Conservation (phyloP, 1,140 invertebrate genomes). For the Pararge aegeria region DNA sequence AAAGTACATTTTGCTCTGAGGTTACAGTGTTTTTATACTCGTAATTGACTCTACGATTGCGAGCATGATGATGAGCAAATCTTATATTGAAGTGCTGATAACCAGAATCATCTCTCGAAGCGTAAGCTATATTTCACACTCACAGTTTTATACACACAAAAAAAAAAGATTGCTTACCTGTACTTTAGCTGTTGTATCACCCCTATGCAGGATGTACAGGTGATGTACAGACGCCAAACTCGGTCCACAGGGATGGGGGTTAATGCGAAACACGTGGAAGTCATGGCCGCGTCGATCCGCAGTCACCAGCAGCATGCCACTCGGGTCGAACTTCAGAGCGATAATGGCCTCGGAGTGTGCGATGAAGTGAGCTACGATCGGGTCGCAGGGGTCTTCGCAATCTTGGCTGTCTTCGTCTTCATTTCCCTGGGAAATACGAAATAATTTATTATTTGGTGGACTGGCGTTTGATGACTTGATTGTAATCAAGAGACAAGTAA, state of each 20-base stretch:
- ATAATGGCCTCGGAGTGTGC: conserved; percentile 96
- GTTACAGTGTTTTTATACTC: no score
- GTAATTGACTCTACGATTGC: no score
- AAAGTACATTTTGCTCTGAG: no score
- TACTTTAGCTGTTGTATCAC: conserved; percentile 91
- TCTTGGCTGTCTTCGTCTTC: conserved; percentile 81
- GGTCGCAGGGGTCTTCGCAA: conserved; percentile 80
- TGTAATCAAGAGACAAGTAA: no score
- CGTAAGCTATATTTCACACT: no score
- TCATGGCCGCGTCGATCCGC: conserved; percentile 96
- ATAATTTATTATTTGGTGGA: neutral
- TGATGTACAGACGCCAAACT: conserved; percentile 96
- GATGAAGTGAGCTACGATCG: conserved; percentile 95
- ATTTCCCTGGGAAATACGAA: conserved; percentile 59
- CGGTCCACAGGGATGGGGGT: conserved; percentile 94
- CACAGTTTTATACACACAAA: conserved; percentile 34
- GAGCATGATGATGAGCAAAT: no score
- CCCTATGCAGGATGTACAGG: conserved; percentile 95
- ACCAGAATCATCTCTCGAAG: no score
- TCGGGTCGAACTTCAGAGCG: conserved; percentile 94
- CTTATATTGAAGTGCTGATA: no score
- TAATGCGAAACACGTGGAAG: conserved; percentile 97
- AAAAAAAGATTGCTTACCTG: conserved; percentile 55
- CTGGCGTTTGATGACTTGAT: no score
- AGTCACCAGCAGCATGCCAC: conserved; percentile 94